Percentiles rank a stretch among this genome's conserved stretches.
phyloP scores from a whole-genome alignment of 2,113 vertebrate genomes.

The Nibea coibor region DNA sequence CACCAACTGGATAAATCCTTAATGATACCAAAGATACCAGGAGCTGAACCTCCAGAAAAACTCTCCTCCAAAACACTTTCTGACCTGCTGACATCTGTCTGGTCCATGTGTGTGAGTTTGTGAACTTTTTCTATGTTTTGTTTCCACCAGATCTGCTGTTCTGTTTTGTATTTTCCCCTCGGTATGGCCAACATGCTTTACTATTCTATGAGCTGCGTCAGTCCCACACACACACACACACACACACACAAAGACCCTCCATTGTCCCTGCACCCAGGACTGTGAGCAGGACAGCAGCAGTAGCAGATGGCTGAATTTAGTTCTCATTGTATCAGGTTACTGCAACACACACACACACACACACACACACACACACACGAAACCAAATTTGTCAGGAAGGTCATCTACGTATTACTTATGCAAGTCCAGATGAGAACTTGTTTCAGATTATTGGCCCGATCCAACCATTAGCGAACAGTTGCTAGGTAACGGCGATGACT shows the following conservation, averaged over 20 bases:
- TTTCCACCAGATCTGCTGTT: background rate
- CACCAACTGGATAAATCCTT: background rate
- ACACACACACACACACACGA: background rate
- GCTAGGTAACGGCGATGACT: slow-evolving; percentile 52
- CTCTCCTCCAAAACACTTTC: background rate
- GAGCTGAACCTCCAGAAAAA: background rate
- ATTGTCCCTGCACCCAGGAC: slow-evolving; percentile 25
- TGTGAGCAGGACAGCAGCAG: slow-evolving; percentile 8
- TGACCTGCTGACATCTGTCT: background rate
- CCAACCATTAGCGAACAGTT: slow-evolving; percentile 48
- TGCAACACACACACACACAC: background rate
- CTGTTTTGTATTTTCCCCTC: background rate
- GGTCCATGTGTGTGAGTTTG: background rate
- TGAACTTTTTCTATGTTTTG: background rate
- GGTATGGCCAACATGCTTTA: background rate
- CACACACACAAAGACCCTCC: slow-evolving; percentile 11
- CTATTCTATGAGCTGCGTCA: slow-evolving; percentile 12
- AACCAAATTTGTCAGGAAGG: slow-evolving; percentile 21
- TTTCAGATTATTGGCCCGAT: slow-evolving; percentile 47
- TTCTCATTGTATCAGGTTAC: slow-evolving; percentile 30
- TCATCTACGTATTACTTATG: slow-evolving; percentile 29
- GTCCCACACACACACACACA: background rate
- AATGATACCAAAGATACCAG: background rate
- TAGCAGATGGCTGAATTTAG: slow-evolving; percentile 53
- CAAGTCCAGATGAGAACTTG: slow-evolving; percentile 25